phyloP scores from a whole-genome alignment of 64 coral and sea anemone genomes.

The Porites lutea region DNA sequence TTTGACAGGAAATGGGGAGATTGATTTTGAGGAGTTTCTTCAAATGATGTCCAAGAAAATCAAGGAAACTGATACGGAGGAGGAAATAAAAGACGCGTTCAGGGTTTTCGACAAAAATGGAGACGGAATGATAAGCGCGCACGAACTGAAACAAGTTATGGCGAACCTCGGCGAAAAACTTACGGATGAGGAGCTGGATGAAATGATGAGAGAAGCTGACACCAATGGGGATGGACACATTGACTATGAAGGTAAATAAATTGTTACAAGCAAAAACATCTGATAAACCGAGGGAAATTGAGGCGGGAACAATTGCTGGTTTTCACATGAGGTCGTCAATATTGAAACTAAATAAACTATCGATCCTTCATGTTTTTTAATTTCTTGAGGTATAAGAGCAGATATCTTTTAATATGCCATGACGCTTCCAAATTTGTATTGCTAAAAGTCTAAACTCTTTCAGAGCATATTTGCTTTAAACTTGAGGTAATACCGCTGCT shows the following conservation, averaged over 20 bases:
- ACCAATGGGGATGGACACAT: constrained; percentile 72
- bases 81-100: constrained; percentile 74
- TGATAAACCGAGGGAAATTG: too few relatives aligned
- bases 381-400: too few relatives aligned
- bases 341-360: background rate
- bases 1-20: constrained; percentile 68
- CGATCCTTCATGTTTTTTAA: too few relatives aligned
- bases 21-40: constrained; percentile 74
- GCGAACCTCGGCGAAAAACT: constrained; percentile 65
- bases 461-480: too few relatives aligned
- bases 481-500: too few relatives aligned
- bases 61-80: constrained; percentile 64
- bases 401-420: too few relatives aligned
- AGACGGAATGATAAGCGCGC: constrained; percentile 60
- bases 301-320: too few relatives aligned
- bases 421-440: too few relatives aligned
- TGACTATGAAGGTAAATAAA: constrained; percentile 52
- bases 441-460: too few relatives aligned
- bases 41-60: constrained; percentile 82
- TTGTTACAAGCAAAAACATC: too few relatives aligned
- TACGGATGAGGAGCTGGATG: constrained; percentile 75
- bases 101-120: constrained; percentile 72
- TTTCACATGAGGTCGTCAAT: background rate
- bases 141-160: constrained; percentile 68
- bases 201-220: constrained; percentile 78